These are phyloP conservation scores for Dicranocentrus wangi DNA, from an alignment of 2,888 invertebrate genomes.

Conservation along the genomic window DNA sequence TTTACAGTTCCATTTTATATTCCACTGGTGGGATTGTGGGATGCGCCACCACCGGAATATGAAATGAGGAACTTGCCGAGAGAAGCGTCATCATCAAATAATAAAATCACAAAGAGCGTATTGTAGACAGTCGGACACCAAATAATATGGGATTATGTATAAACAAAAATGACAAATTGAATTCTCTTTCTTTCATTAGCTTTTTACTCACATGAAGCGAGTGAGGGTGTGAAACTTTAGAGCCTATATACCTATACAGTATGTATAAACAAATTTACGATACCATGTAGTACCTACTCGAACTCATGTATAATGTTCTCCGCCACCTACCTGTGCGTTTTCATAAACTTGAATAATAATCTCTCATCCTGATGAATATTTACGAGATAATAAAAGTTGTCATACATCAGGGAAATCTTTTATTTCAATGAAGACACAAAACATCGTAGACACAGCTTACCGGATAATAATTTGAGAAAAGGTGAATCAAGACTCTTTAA, in stretches of 20 bases:
- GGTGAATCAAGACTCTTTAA: too few species aligned
- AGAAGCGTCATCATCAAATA: conserved; percentile 44
- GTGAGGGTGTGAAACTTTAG: not conserved
- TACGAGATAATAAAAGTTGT: conserved; percentile 45
- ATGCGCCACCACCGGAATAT: not conserved
- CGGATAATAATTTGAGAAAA: too few species aligned
- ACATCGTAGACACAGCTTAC: too few species aligned
- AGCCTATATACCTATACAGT: too few species aligned
- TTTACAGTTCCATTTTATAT: not conserved
- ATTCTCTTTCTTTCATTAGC: conserved; percentile 22
- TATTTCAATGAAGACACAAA: too few species aligned
- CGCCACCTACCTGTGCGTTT: not conserved
- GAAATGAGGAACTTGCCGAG: not conserved
- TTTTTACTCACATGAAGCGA: not conserved
- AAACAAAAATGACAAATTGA: conserved; percentile 65
- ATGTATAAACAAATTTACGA: too few species aligned
- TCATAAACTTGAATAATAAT: not conserved
- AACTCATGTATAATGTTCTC: too few species aligned
- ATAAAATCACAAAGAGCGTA: conserved; percentile 49
- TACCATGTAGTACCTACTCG: too few species aligned
- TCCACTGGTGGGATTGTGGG: not conserved
- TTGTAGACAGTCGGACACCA: conserved; percentile 55
- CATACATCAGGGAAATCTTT: not conserved
- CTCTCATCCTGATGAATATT: conserved; percentile 18
- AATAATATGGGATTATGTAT: conserved; percentile 59